Evolutionary conservation across 2,888 invertebrate genomes (phyloP).

Genomic region (Cephus pygmeus): DNA sequence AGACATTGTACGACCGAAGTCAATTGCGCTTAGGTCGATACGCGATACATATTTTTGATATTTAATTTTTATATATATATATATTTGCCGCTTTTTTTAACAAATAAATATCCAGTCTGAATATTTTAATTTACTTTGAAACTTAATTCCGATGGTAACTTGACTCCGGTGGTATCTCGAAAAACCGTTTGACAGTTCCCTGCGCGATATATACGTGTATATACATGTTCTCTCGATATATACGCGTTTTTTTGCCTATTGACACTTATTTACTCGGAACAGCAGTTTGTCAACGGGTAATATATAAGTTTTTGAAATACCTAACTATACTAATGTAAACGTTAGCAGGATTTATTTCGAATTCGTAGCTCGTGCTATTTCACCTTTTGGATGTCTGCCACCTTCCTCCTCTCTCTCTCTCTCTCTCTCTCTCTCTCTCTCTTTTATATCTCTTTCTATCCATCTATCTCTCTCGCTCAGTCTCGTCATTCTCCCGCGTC

Average conservation of each 20-base stretch:
- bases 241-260: too few relatives aligned
- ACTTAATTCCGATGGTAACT: too few relatives aligned
- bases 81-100: too few relatives aligned
- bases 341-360: conserved; percentile 2
- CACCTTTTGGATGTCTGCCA: conserved; percentile 37
- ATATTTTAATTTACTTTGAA: too few relatives aligned
- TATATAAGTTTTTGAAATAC: too few relatives aligned
- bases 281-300: too few relatives aligned
- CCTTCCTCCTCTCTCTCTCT: conserved; percentile 16
- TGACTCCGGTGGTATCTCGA: too few relatives aligned
- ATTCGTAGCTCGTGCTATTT: conserved; percentile 25
- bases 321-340: background rate
- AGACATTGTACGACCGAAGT: background rate
- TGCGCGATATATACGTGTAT: too few relatives aligned
- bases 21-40: background rate
- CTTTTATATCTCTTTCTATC: conserved; percentile 16
- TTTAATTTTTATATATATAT: background rate
- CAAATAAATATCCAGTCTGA: too few relatives aligned
- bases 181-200: too few relatives aligned
- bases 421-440: conserved; percentile 23
- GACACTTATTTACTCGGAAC: too few relatives aligned
- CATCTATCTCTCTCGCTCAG: conserved; percentile 19
- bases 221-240: too few relatives aligned
- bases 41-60: background rate
- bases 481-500: background rate